Evolutionary conservation across 2,113 vertebrate genomes (phyloP).

Genomic region (Maccullochella peelii): DNA sequence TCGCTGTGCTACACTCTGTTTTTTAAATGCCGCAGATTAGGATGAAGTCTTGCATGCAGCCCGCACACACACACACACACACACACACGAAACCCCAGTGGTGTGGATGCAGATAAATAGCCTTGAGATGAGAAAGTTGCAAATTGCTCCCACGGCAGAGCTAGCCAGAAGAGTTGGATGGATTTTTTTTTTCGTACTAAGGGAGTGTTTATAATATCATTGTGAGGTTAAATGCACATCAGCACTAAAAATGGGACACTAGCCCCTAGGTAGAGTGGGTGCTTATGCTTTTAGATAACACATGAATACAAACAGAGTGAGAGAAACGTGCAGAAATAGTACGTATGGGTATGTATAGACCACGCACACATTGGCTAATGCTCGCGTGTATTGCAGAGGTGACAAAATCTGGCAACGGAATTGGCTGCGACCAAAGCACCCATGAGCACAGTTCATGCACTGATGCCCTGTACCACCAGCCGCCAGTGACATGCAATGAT

Average conservation of each 20-base stretch:
- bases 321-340: neutral
- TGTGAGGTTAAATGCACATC: slow-evolving; percentile 70
- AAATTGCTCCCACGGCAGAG: slow-evolving; percentile 74
- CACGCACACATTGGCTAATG: neutral
- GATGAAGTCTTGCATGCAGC: slow-evolving; percentile 33
- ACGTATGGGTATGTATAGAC: neutral
- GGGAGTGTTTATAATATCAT: slow-evolving; percentile 66
- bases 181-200: slow-evolving; percentile 46
- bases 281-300: slow-evolving; percentile 22
- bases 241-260: slow-evolving; percentile 55
- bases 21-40: slow-evolving; percentile 35
- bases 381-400: neutral
- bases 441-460: slow-evolving; percentile 16
- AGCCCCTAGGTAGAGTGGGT: slow-evolving; percentile 37
- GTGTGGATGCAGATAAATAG: slow-evolving; percentile 70
- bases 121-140: slow-evolving; percentile 62
- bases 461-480: slow-evolving; percentile 30
- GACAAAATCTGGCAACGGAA: slow-evolving; percentile 14
- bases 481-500: slow-evolving; percentile 49
- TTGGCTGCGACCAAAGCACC: slow-evolving; percentile 25
- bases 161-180: slow-evolving; percentile 46
- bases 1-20: neutral
- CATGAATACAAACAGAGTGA: slow-evolving; percentile 17
- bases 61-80: slow-evolving; percentile 15
- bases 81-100: slow-evolving; percentile 31